These are phyloP conservation scores for Pocillopora verrucosa DNA, from an alignment of 64 coral and sea anemone species.

Conservation along the genomic window DNA sequence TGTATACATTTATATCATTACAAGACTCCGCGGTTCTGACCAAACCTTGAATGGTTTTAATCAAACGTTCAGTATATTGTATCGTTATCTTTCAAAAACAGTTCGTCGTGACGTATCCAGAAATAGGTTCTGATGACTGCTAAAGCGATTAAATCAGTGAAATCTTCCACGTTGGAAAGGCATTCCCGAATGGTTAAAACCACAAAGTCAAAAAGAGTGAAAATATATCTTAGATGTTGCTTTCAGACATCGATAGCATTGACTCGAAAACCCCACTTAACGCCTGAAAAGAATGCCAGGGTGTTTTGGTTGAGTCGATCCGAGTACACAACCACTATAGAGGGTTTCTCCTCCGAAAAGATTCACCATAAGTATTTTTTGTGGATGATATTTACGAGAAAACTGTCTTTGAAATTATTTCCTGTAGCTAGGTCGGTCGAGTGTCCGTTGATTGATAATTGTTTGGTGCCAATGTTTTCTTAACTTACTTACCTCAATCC, in stretches of 20 bases:
- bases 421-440: neutral
- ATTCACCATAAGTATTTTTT: neutral
- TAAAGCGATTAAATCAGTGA: constrained; percentile 8
- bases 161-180: neutral
- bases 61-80: neutral
- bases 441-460: neutral
- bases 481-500: neutral
- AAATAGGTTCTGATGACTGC: neutral
- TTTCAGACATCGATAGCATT: neutral
- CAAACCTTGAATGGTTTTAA: neutral
- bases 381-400: neutral
- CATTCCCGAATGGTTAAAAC: neutral
- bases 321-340: neutral
- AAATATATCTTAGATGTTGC: neutral
- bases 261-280: neutral
- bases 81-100: constrained; percentile 4
- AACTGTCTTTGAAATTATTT: neutral
- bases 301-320: neutral
- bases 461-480: neutral
- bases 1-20: neutral
- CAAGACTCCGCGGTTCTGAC: neutral
- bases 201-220: neutral
- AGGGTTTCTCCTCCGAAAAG: neutral
- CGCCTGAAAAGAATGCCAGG: neutral
- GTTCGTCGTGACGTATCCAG: neutral